phyloP scores from a whole-genome alignment of 2,888 invertebrate species.

The Melolontha melolontha region DNA sequence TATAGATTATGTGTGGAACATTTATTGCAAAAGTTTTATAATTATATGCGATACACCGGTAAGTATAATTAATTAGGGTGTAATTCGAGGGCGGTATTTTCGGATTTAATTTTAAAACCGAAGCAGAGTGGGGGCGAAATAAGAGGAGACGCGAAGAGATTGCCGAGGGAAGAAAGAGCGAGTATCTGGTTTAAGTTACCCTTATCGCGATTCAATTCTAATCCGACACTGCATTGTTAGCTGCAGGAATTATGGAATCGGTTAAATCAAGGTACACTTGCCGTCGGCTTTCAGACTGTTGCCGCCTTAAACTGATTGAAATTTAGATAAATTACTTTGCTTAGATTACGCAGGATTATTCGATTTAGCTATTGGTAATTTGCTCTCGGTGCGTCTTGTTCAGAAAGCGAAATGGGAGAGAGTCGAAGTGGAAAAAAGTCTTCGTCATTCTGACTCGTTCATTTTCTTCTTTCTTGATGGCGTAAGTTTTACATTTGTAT shows the following conservation, averaged over 20 bases:
- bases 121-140: too few species aligned
- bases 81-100: conserved; percentile 52
- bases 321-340: conserved; percentile 55
- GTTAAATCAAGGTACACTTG: conserved; percentile 50
- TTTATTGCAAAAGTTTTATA: conserved; percentile 43
- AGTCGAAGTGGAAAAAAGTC: neutral
- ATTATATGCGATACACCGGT: conserved; percentile 39
- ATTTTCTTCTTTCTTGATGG: conserved; percentile 23
- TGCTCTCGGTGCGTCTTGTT: neutral
- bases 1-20: conserved; percentile 33
- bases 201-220: conserved; percentile 57
- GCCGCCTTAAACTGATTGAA: conserved; percentile 55
- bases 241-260: conserved; percentile 56
- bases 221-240: conserved; percentile 56
- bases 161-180: neutral
- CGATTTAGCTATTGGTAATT: conserved; percentile 44
- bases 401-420: conserved; percentile 2
- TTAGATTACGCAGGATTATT: conserved; percentile 52
- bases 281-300: conserved; percentile 43
- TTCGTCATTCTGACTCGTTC: neutral
- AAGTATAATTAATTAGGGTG: conserved; percentile 51
- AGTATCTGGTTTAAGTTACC: conserved; percentile 52
- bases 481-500: conserved; percentile 13
- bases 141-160: neutral
- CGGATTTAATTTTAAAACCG: conserved; percentile 49